These are phyloP conservation scores for Drosophila ezoana DNA, from an alignment of 2,888 invertebrate genomes.

Conservation along the genomic window DNA sequence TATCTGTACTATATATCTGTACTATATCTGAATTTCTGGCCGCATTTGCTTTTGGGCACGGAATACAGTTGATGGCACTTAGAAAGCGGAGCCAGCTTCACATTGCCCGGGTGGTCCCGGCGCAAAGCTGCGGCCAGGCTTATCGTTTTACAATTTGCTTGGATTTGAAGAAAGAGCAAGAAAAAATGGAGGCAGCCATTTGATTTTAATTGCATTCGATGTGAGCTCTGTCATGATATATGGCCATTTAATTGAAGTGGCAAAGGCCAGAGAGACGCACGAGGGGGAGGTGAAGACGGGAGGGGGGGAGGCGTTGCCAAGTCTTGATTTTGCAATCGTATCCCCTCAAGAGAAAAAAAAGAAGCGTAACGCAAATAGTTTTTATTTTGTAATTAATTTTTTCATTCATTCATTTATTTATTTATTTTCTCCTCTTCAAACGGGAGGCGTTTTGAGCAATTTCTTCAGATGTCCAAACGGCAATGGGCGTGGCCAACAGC, in stretches of 20 bases:
- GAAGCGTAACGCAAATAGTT: slow-evolving; percentile 45
- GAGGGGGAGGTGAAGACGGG: background rate
- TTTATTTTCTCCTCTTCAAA: slow-evolving; percentile 9
- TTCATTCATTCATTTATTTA: background rate
- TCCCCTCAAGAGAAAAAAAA: slow-evolving; percentile 18
- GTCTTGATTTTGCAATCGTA: slow-evolving; percentile 37
- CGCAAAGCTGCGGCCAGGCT: no score
- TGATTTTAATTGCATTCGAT: slow-evolving; percentile 82
- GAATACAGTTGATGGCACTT: no score
- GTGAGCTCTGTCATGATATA: slow-evolving; percentile 65
- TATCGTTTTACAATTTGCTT: slow-evolving; percentile 74
- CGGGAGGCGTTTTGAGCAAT: slow-evolving; percentile 26
- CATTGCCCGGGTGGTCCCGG: background rate
- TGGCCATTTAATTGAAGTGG: slow-evolving; percentile 77
- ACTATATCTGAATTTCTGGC: no score
- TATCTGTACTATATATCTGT: no score
- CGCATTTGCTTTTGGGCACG: no score
- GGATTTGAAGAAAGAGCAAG: slow-evolving; percentile 42
- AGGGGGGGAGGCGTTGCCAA: background rate
- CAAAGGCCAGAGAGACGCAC: slow-evolving; percentile 44
- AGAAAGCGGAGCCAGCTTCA: background rate
- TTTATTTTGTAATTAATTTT: slow-evolving; percentile 57
- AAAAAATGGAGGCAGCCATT: slow-evolving; percentile 52
- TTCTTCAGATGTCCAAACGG: slow-evolving; percentile 34
- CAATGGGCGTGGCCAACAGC: slow-evolving; percentile 22